These are phyloP conservation scores for Nannoperca australis DNA, from an alignment of 2,797 vertebrate species.

Conservation along the genomic window DNA sequence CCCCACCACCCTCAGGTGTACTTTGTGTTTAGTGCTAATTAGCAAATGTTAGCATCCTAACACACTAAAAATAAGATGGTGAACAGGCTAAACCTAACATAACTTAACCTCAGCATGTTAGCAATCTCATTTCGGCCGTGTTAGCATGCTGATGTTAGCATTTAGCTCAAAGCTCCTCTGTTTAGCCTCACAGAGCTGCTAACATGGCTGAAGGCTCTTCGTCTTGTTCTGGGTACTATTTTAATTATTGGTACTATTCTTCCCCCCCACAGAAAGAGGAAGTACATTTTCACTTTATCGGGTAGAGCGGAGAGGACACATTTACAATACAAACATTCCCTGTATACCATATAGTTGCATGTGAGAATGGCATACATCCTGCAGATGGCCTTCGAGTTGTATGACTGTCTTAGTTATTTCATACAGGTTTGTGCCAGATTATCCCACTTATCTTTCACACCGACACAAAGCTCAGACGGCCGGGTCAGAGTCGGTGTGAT, in stretches of 20 bases:
- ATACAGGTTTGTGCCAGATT: constrained; percentile 19
- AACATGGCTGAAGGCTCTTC: too few relatives aligned
- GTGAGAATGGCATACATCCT: background rate
- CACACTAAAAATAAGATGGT: background rate
- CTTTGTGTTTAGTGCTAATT: background rate
- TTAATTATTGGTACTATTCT: background rate
- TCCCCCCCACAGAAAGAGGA: background rate
- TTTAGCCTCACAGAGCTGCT: too few relatives aligned
- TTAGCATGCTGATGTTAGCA: too few relatives aligned
- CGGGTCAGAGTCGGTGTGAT: constrained; percentile 45
- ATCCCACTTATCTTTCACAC: constrained; percentile 23
- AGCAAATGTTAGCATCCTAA: background rate
- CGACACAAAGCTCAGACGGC: constrained; percentile 31
- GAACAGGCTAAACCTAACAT: background rate
- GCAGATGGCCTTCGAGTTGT: background rate
- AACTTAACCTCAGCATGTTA: too few relatives aligned
- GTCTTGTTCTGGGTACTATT: background rate
- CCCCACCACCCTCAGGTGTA: too few relatives aligned
- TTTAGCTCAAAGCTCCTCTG: too few relatives aligned
- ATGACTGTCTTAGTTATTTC: constrained; percentile 5
- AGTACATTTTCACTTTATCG: background rate
- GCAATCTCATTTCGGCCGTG: too few relatives aligned
- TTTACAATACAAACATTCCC: background rate
- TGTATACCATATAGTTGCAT: background rate
- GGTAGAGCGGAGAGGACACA: background rate